Conservation (phyloP, 2,797 vertebrate species). For the Xyrichtys novacula region DNA sequence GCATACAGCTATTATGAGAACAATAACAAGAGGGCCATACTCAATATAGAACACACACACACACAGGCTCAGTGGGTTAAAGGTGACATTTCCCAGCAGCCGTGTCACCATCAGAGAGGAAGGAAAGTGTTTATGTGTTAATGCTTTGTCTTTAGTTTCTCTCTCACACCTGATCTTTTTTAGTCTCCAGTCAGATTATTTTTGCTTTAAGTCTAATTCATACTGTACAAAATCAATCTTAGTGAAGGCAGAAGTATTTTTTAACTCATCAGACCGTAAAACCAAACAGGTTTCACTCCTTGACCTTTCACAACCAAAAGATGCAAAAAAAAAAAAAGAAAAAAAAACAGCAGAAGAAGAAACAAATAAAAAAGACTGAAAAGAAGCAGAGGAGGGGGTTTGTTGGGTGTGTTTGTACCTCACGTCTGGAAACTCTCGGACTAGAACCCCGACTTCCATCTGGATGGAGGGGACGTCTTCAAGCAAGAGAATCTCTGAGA, state of each 20-base stretch:
- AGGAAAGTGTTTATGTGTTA: conserved; percentile 68
- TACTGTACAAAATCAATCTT: too few species aligned
- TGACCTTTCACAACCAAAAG: too few species aligned
- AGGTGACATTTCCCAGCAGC: conserved; percentile 29
- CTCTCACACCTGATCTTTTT: background rate
- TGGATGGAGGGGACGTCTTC: conserved; percentile 93
- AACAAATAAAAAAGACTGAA: too few species aligned
- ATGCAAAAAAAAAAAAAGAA: too few species aligned
- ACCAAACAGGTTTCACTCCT: too few species aligned
- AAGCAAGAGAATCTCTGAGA: conserved; percentile 91
- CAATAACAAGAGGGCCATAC: conserved; percentile 15
- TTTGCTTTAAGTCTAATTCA: background rate
- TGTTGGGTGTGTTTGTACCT: conserved; percentile 77
- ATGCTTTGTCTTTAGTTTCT: conserved; percentile 61
- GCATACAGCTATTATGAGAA: conserved; percentile 15
- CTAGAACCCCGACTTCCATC: conserved; percentile 93
- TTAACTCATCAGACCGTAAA: too few species aligned
- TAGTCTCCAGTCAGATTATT: background rate
- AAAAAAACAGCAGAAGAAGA: too few species aligned
- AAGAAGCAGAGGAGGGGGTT: background rate
- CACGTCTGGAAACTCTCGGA: conserved; percentile 92
- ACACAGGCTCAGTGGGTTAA: conserved; percentile 24
- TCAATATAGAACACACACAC: conserved; percentile 27
- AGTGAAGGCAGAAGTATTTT: too few species aligned
- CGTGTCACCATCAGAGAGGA: conserved; percentile 59